These are phyloP conservation scores for Leuciscus waleckii DNA, from an alignment of 2,797 vertebrate species.

Conservation along the genomic window DNA sequence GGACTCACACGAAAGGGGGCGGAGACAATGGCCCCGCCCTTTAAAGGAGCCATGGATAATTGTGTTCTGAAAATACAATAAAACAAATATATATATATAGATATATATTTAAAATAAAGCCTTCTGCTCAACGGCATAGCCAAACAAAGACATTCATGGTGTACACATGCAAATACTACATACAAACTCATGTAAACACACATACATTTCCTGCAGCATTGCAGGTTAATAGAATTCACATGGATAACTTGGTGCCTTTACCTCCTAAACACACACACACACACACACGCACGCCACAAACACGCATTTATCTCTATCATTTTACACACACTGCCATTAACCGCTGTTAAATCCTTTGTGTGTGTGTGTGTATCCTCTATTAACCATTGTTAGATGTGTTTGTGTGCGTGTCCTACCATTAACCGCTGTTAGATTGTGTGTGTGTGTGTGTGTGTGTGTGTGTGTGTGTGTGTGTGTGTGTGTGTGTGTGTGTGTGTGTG, in stretches of 20 bases:
- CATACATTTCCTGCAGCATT: conserved; percentile 57
- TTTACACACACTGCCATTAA: conserved; percentile 30
- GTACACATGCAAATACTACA: conserved; percentile 26
- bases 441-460: conserved; percentile 1
- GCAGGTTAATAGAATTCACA: conserved; percentile 62
- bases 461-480: conserved; percentile 15
- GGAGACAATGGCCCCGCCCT: background rate
- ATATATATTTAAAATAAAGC: conserved; percentile 57
- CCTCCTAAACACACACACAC: conserved; percentile 44
- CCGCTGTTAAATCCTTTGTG: conserved; percentile 2
- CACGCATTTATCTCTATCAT: conserved; percentile 27
- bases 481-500: conserved; percentile 12
- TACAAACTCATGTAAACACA: conserved; percentile 36
- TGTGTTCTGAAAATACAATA: conserved; percentile 55
- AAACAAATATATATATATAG: conserved; percentile 47
- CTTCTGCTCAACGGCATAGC: conserved; percentile 52
- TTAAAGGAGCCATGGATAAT: conserved; percentile 50
- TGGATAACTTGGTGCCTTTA: conserved; percentile 68
- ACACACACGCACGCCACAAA: conserved; percentile 43
- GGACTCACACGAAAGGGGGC: background rate
- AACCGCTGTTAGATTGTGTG: background rate
- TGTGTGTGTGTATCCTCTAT: conserved; percentile 19
- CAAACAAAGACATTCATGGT: conserved; percentile 39
- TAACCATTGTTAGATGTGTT: conserved; percentile 22
- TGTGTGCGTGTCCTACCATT: conserved; percentile 31